These are phyloP conservation scores for Acanthacorydalis orientalis DNA, from an alignment of 2,888 invertebrate genomes.

Conservation along the genomic window DNA sequence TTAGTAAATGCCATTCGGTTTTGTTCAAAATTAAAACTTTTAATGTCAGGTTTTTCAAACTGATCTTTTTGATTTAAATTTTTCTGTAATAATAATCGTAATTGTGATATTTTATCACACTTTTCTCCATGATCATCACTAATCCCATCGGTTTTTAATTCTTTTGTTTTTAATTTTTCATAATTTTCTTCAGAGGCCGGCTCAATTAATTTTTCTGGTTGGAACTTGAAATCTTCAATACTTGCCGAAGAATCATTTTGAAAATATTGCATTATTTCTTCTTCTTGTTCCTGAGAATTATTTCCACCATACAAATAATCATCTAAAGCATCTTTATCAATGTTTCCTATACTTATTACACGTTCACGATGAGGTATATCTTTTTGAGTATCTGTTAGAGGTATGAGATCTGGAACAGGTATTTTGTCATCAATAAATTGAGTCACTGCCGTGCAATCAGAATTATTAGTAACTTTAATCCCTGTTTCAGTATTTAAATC, in stretches of 20 bases:
- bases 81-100: slow-evolving; percentile 52
- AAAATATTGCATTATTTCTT: slow-evolving; percentile 71
- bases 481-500: neutral
- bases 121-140: slow-evolving; percentile 35
- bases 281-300: slow-evolving; percentile 65
- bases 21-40: neutral
- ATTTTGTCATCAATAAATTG: too few relatives aligned
- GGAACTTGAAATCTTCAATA: slow-evolving; percentile 18
- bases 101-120: slow-evolving; percentile 52
- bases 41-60: neutral
- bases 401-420: too few relatives aligned
- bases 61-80: slow-evolving; percentile 27
- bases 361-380: slow-evolving; percentile 36
- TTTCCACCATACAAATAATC: slow-evolving; percentile 63
- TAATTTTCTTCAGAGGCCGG: neutral
- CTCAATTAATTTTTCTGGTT: neutral
- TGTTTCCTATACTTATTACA: slow-evolving; percentile 56
- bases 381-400: too few relatives aligned
- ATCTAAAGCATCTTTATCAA: slow-evolving; percentile 65
- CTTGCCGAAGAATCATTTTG: slow-evolving; percentile 37
- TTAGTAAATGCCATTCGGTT: neutral
- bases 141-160: neutral
- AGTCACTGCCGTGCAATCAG: slow-evolving; percentile 16
- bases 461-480: slow-evolving; percentile 15
- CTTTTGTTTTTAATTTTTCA: neutral